Conservation (phyloP, 2,888 invertebrate species). For the Peribatodes rhomboidaria region DNA sequence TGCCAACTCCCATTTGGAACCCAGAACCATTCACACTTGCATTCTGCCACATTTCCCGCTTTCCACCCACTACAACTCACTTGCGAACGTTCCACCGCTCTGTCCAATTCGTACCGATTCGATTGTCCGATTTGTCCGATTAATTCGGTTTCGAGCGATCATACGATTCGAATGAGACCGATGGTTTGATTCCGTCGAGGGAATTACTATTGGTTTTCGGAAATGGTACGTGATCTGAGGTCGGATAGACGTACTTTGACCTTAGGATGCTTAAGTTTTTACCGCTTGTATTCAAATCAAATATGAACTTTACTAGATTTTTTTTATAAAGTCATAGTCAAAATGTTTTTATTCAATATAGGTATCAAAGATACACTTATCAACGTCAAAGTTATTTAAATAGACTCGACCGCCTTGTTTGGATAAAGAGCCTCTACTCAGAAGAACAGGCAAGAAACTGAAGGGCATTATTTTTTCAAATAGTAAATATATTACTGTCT, state of each 20-base stretch:
- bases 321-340: too few relatives aligned
- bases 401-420: too few relatives aligned
- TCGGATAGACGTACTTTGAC: too few relatives aligned
- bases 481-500: too few relatives aligned
- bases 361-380: too few relatives aligned
- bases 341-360: too few relatives aligned
- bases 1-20: background rate
- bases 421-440: too few relatives aligned
- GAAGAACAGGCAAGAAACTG: too few relatives aligned
- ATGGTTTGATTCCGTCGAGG: constrained; percentile 27
- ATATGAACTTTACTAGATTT: too few relatives aligned
- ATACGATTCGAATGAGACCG: constrained; percentile 32
- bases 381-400: too few relatives aligned
- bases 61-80: constrained; percentile 15
- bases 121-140: constrained; percentile 35
- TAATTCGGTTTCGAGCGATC: constrained; percentile 34
- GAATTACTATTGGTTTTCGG: constrained; percentile 20
- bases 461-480: too few relatives aligned
- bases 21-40: constrained; percentile 7
- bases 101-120: constrained; percentile 28
- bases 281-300: background rate
- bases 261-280: background rate
- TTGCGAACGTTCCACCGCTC: constrained; percentile 11
- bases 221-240: constrained; percentile 9
- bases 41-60: constrained; percentile 1